Conservation (phyloP, 2,113 vertebrate genomes). For the Cyanoderma ruficeps region DNA sequence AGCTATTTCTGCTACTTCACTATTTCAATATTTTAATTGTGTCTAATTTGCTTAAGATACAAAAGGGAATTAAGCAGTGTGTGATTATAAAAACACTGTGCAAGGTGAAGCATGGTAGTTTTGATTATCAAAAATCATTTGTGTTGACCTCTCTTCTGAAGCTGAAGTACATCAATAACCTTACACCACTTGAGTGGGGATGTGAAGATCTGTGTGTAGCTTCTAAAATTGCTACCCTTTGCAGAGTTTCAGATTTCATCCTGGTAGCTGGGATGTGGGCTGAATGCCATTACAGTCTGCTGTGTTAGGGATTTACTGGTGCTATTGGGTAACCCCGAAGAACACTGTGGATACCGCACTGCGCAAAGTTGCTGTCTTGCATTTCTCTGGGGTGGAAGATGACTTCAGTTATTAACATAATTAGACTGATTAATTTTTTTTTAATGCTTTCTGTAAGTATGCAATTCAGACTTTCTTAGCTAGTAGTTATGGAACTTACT, state of each 20-base stretch:
- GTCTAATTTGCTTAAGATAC: not conserved
- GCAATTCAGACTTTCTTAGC: not conserved
- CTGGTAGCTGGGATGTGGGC: not conserved
- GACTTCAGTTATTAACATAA: slow-evolving; percentile 19
- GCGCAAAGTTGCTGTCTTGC: not conserved
- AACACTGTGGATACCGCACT: not conserved
- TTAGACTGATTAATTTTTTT: not conserved
- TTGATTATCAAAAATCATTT: not conserved
- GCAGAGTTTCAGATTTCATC: slow-evolving; percentile 46
- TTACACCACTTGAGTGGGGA: not conserved
- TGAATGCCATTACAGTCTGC: not conserved
- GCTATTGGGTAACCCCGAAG: slow-evolving; percentile 25
- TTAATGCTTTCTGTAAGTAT: not conserved
- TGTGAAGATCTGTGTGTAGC: not conserved
- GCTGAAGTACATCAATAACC: not conserved
- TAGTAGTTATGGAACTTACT: not conserved
- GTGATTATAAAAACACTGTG: not conserved
- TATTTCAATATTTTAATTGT: not conserved
- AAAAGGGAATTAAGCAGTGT: not conserved
- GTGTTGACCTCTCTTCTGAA: not conserved
- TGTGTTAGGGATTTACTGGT: slow-evolving; percentile 55
- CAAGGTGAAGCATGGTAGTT: not conserved
- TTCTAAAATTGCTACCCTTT: slow-evolving; percentile 34
- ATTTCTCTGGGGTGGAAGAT: slow-evolving; percentile 12
- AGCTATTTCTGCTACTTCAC: not conserved